phyloP scores from a whole-genome alignment of 2,888 invertebrate genomes.

The Stegophylla sp. region DNA sequence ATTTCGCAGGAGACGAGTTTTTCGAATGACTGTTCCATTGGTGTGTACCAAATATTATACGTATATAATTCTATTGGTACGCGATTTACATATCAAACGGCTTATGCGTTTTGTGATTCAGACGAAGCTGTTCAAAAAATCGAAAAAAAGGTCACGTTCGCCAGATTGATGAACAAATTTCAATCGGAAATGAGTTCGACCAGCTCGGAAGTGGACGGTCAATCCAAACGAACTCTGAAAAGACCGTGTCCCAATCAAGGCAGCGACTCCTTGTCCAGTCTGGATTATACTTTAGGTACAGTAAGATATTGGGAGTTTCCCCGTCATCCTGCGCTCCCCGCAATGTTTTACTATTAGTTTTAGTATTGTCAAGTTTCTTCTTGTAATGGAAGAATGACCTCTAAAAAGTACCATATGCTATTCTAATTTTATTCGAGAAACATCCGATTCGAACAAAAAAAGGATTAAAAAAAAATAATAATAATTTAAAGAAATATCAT shows the following conservation, averaged over 20 bases:
- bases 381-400: too few relatives aligned
- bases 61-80: too few relatives aligned
- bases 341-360: too few relatives aligned
- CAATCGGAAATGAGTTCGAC: conserved; percentile 79
- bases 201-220: conserved; percentile 73
- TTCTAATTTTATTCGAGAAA: too few relatives aligned
- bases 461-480: too few relatives aligned
- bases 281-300: conserved; percentile 61
- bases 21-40: conserved; percentile 51
- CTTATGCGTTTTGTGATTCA: not conserved
- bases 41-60: not conserved
- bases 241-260: conserved; percentile 72
- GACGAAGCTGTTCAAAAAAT: conserved; percentile 66
- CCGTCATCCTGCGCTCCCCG: too few relatives aligned
- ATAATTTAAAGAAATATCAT: too few relatives aligned
- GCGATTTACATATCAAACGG: too few relatives aligned
- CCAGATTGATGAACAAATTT: conserved; percentile 76
- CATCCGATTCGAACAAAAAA: too few relatives aligned
- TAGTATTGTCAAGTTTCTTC: too few relatives aligned
- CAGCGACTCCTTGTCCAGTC: conserved; percentile 75
- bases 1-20: conserved; percentile 52
- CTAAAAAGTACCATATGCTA: too few relatives aligned
- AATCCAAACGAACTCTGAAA: conserved; percentile 25
- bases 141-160: conserved; percentile 81
- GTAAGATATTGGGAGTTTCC: not conserved